Evolutionary conservation across 2,797 vertebrate genomes (phyloP), one percentile per base, ranked within the genome.

Genomic region (Onychomys torridus): DNA sequence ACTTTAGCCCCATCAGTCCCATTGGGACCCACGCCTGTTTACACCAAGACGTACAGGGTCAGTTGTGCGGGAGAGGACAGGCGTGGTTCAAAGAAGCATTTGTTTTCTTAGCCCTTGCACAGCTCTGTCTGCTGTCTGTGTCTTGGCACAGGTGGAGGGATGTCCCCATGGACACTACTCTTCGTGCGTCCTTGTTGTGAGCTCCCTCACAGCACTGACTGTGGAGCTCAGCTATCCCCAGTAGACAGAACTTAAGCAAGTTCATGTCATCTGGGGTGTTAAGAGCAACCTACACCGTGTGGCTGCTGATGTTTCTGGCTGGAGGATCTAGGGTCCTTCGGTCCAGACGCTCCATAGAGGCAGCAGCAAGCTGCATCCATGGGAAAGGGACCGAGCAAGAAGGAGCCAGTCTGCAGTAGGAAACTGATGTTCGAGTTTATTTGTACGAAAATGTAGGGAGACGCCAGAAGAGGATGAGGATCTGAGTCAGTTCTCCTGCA

Each of bases 111-210:
- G 46, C 12, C 46, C 71, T 27, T 4, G 3, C 3, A 69, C 61
- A 86, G 43, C 40, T 67, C 40, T 34, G 32, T 46, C 46, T 6
- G 32, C 16, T 9, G 75, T 29, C 32, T 46, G 7, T 2, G 78
- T 69, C 63, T 76, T 27, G 67, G 75, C 46, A 37, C 0, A 0
- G 2, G 61, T 27, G 86, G 43, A 65, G 73, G 23, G 75, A 29
- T 46, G 75, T 32, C 32, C 21, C 76, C 37, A 57, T 0, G 0
- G 83, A 76, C 1, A 14, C 63, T 40, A 6, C 23, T 17, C 1
- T 43, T 29, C 29, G n/a, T 49, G 37, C 55, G 65, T 67, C 27
- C 79, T 67, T 32, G 89, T 1, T 25, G 90, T 61, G 11, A 11
- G 84, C 21, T 8, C 3, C 40, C 88, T 46, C 13, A 25, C 7